Conservation (phyloP, 2,888 invertebrate species). For the Drosophila pegasa region DNA sequence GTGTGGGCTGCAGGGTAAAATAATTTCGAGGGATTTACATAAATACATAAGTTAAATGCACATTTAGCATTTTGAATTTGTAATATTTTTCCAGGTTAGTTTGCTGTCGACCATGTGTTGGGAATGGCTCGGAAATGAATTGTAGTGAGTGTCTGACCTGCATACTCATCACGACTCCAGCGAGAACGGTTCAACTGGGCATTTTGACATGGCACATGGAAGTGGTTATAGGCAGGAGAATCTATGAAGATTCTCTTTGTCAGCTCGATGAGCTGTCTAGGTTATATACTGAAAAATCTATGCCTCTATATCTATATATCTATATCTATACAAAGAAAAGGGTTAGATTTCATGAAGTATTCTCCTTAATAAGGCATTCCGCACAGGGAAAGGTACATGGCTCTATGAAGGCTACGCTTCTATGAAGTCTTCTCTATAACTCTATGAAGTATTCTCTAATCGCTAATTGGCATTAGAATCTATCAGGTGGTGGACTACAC, state of each 20-base stretch:
- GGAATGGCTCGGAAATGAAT: conserved; percentile 23
- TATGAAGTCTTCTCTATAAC: not conserved
- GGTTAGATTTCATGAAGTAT: not conserved
- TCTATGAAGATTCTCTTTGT: too few species aligned
- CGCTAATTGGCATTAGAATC: not conserved
- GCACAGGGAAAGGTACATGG: too few species aligned
- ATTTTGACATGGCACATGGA: not conserved
- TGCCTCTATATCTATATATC: too few species aligned
- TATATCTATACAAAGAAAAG: too few species aligned
- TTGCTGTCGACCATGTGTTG: conserved; percentile 54
- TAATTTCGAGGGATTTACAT: conserved; percentile 82
- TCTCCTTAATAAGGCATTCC: too few species aligned
- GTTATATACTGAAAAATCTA: too few species aligned
- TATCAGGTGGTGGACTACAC: not conserved
- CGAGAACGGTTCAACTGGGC: too few species aligned
- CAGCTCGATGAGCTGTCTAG: too few species aligned
- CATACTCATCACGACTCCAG: conserved; percentile 8
- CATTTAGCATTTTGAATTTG: conserved; percentile 83
- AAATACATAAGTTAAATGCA: conserved; percentile 83
- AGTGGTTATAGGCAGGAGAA: not conserved
- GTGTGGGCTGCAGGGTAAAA: conserved; percentile 51
- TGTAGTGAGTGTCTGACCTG: conserved; percentile 44
- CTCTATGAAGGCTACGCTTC: not conserved
- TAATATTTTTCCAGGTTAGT: conserved; percentile 76
- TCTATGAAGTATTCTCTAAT: not conserved